These are phyloP conservation scores for Macropis europaea DNA, from an alignment of 2,888 invertebrate genomes.

Conservation along the genomic window DNA sequence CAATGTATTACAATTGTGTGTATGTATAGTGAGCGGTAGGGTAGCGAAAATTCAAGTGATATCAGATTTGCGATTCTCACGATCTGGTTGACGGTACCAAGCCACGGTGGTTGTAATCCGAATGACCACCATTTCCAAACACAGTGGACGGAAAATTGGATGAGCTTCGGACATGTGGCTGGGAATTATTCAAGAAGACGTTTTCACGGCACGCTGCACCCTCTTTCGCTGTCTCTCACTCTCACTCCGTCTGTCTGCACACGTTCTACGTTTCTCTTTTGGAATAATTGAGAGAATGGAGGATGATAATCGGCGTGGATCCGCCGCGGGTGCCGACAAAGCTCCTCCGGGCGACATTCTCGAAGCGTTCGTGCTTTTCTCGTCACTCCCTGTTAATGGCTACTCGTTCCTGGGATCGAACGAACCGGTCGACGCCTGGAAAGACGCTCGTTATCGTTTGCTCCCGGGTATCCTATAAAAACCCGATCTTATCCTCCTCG, in stretches of 20 bases:
- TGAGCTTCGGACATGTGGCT: constrained; percentile 31
- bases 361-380: constrained; percentile 11
- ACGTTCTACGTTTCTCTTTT: constrained; percentile 11
- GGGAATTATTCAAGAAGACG: constrained; percentile 39
- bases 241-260: too few species aligned
- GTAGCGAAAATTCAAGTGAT: too few species aligned
- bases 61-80: too few species aligned
- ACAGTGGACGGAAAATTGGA: constrained; percentile 39
- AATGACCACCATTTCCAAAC: constrained; percentile 33
- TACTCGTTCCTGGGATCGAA: constrained; percentile 7
- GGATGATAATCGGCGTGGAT: constrained; percentile 39
- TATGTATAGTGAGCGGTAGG: too few species aligned
- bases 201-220: constrained; percentile 18
- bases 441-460: neutral
- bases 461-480: neutral
- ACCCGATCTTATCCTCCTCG: neutral
- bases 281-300: constrained; percentile 50
- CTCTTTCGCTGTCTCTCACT: too few species aligned
- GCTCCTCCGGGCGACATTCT: neutral
- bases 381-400: constrained; percentile 20
- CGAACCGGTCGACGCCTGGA: too few species aligned
- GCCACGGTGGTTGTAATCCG: constrained; percentile 33
- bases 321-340: constrained; percentile 1
- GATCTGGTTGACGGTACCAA: constrained; percentile 24
- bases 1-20: too few species aligned